Conservation (phyloP, 2,797 vertebrate genomes). For the Sorex maritimensis region DNA sequence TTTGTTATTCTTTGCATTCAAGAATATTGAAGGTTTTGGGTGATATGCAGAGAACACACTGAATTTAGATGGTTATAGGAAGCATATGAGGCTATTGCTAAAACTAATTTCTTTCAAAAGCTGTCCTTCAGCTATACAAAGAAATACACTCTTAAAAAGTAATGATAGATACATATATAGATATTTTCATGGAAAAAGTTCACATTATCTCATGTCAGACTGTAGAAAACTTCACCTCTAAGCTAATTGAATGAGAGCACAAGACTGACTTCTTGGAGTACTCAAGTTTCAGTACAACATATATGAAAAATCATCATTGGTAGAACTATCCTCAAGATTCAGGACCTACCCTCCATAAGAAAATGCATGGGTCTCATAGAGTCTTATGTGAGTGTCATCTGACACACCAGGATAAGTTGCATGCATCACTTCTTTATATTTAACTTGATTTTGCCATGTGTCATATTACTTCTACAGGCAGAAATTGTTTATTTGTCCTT, state of each 20-base stretch:
- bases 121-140: neutral
- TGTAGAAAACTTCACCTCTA: conserved; percentile 2
- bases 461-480: neutral
- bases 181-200: neutral
- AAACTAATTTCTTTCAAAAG: conserved; percentile 10
- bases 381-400: neutral
- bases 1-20: neutral
- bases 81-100: neutral
- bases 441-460: neutral
- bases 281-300: neutral
- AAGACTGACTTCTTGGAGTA: neutral
- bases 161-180: conserved; percentile 7
- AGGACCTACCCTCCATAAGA: neutral
- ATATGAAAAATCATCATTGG: neutral
- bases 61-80: neutral
- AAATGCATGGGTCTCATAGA: neutral
- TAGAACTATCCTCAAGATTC: neutral
- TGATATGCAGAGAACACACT: neutral
- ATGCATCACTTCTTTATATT: neutral
- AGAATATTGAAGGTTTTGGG: neutral
- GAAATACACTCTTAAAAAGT: conserved; percentile 35
- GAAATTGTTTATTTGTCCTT: neutral
- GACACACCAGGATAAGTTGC: neutral
- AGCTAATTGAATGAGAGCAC: neutral
- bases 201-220: neutral